Percentiles rank a stretch among this genome's conserved stretches.
These are phyloP conservation scores for Acleris laterana DNA, from an alignment of 2,888 invertebrate species.

Conservation along the genomic window DNA sequence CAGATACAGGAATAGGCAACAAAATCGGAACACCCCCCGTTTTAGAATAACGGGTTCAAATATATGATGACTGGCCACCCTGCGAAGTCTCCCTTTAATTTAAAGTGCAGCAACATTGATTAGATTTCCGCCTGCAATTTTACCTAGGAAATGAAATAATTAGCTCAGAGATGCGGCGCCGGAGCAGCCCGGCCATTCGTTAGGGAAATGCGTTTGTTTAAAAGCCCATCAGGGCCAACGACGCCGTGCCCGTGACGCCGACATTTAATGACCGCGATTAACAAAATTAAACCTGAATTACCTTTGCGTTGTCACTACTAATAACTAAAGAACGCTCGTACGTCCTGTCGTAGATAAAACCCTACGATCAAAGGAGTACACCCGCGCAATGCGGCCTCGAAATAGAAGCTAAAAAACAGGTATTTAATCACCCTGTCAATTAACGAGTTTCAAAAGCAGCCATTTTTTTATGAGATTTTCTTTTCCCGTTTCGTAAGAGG, in stretches of 20 bases:
- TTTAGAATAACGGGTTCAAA: no score
- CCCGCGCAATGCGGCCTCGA: slow-evolving; percentile 14
- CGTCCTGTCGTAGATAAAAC: neutral
- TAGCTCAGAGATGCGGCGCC: slow-evolving; percentile 31
- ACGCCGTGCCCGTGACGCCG: slow-evolving; percentile 49
- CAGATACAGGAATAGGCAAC: no score
- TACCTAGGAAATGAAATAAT: slow-evolving; percentile 33
- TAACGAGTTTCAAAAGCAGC: slow-evolving; percentile 24
- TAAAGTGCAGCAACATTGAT: slow-evolving; percentile 14
- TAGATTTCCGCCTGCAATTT: slow-evolving; percentile 6
- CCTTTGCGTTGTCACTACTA: slow-evolving; percentile 43
- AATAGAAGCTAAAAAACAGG: slow-evolving; percentile 11
- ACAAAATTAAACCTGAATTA: slow-evolving; percentile 52
- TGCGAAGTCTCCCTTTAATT: neutral
- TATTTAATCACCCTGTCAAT: slow-evolving; percentile 30
- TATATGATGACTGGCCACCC: neutral
- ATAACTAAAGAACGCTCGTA: neutral
- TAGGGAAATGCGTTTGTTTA: slow-evolving; percentile 49
- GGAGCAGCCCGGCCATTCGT: slow-evolving; percentile 46
- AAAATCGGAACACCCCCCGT: no score
- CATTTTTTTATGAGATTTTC: slow-evolving; percentile 22
- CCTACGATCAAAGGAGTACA: neutral
- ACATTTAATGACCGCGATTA: slow-evolving; percentile 55
- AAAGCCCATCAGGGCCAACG: slow-evolving; percentile 52
- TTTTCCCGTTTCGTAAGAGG: slow-evolving; percentile 15